Base-by-base conservation (phyloP, 2,888 invertebrate genomes). In the Malacosoma neustria region DNA sequence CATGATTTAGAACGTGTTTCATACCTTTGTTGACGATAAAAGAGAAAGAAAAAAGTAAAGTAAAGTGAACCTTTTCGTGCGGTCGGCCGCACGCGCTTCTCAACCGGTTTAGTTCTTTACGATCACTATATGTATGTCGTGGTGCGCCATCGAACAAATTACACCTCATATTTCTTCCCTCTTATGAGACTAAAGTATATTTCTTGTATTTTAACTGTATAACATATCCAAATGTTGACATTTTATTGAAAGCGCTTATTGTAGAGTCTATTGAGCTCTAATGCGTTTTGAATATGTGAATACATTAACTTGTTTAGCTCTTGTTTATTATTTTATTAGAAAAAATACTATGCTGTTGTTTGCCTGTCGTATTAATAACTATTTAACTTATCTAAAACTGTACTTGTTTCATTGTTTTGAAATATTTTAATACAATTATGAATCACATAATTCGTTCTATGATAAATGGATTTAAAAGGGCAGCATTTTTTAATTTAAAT, bases 101-200 rank as follows among this genome's bases (percentile, higher is more conserved):
- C 57, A 70, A 82, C 85, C 85, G 82, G 85, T 85, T 85, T 71
- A 52, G 60, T 71, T 77, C 74, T 81, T 81, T 81, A 82, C 79
- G 84, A 77, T 75, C 80, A 67, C 79, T 77, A 79, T 81, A 82
- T 82, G 82, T n/a, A n/a, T 77, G 77, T 80, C 79, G 74, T 75
- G 76, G 73, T 74, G 62, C 70, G 72, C 75, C 74, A 71, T 73
- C 70, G 72, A 76, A 84, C 82, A 82, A 85, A 84, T 84, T 81
- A 84, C 74, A 82, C 61, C 75, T 80, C 79, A 82, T 82, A 84
- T 81, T 81, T 84, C 81, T 82, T 81, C 67, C 69, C 80, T 74
- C 81, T 85, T 82, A 84, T 74, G 80, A 82, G 80, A 79, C 73
- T 64, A 61, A 49, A 57, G 45, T 50, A 71, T 75, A 71, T 74